These are phyloP conservation scores for Chymomyza caudatula DNA, from an alignment of 2,888 invertebrate genomes.

Conservation along the genomic window DNA sequence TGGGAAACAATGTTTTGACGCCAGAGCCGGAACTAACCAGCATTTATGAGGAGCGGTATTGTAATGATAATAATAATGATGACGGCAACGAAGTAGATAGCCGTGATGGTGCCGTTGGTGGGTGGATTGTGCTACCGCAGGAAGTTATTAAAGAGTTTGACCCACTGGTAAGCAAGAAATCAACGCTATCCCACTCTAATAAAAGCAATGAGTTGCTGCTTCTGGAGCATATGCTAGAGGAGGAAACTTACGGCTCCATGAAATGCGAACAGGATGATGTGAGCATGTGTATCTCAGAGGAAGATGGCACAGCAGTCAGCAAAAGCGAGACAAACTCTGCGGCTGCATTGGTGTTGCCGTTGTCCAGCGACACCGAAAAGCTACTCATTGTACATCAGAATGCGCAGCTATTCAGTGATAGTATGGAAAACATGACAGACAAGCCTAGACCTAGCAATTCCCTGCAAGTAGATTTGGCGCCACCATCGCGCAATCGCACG, in stretches of 20 bases:
- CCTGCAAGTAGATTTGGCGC: slow-evolving; percentile 55
- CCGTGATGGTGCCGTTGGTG: slow-evolving; percentile 66
- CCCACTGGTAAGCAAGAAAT: slow-evolving; percentile 78
- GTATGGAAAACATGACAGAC: slow-evolving; percentile 69
- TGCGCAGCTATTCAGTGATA: slow-evolving; percentile 70
- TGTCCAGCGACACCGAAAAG: slow-evolving; percentile 28
- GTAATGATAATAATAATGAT: neutral
- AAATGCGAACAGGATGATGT: slow-evolving; percentile 78
- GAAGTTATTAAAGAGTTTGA: slow-evolving; percentile 88
- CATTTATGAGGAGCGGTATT: slow-evolving; percentile 40
- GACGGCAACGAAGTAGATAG: slow-evolving; percentile 34
- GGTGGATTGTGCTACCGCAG: slow-evolving; percentile 33
- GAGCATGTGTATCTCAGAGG: slow-evolving; percentile 78
- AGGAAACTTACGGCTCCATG: slow-evolving; percentile 84
- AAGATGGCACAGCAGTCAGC: slow-evolving; percentile 49
- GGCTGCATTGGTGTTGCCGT: neutral
- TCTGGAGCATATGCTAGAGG: slow-evolving; percentile 83
- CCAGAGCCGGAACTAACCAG: slow-evolving; percentile 59
- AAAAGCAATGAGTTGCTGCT: slow-evolving; percentile 82
- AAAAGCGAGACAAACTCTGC: neutral
- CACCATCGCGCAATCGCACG: slow-evolving; percentile 67
- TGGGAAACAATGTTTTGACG: slow-evolving; percentile 62
- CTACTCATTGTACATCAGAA: slow-evolving; percentile 76
- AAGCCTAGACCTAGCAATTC: slow-evolving; percentile 13
- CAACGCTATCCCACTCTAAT: slow-evolving; percentile 65